Evolutionary conservation across 2,797 vertebrate species (phyloP).

Genomic region (Melanotaenia maccullochi): DNA sequence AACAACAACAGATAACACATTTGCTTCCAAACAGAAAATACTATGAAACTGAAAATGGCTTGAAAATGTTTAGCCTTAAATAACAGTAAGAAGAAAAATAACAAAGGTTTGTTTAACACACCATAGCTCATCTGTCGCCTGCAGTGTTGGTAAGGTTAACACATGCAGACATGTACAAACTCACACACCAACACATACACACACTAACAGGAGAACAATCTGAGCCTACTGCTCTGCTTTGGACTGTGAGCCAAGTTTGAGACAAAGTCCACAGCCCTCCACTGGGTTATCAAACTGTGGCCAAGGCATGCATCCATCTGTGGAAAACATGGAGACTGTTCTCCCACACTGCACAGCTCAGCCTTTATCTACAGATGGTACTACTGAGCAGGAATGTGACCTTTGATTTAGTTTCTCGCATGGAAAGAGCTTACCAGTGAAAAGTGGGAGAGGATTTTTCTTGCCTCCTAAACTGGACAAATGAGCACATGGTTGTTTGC

Average conservation of each 20-base stretch:
- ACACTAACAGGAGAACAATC: conserved; percentile 38
- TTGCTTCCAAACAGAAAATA: not conserved
- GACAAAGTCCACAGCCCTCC: conserved; percentile 79
- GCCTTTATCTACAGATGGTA: conserved; percentile 86
- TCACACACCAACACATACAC: conserved; percentile 42
- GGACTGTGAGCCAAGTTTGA: conserved; percentile 77
- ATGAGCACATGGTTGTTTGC: conserved; percentile 76
- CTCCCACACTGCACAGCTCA: conserved; percentile 77
- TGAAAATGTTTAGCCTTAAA: not conserved
- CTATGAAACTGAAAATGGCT: not conserved
- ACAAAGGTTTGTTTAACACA: conserved; percentile 24
- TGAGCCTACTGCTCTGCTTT: conserved; percentile 68
- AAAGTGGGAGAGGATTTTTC: conserved; percentile 54
- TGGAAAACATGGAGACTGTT: conserved; percentile 83
- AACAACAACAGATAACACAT: conserved; percentile 18
- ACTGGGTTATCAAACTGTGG: conserved; percentile 83
- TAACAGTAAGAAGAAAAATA: not conserved
- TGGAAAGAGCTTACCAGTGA: conserved; percentile 64
- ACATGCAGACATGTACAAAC: conserved; percentile 34
- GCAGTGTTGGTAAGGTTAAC: conserved; percentile 64
- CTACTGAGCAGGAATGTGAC: conserved; percentile 83
- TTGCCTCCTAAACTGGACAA: conserved; percentile 56
- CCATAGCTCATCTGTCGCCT: conserved; percentile 72
- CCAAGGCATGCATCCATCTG: conserved; percentile 86
- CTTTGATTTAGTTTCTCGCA: conserved; percentile 81